Evolutionary conservation across 2,797 vertebrate genomes (phyloP).

Genomic region (Rhodeus uyekii): DNA sequence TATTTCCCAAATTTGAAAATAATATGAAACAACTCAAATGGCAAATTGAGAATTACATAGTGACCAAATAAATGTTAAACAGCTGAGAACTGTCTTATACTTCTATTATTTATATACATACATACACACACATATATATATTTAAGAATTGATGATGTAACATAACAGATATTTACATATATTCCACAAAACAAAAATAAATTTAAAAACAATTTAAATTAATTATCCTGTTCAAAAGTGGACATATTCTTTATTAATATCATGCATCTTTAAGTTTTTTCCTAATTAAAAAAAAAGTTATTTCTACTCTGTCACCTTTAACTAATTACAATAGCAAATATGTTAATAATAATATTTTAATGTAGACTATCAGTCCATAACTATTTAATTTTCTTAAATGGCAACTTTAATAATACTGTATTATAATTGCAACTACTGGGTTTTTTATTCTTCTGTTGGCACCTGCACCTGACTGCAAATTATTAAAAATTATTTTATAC

Average conservation of each 20-base stretch:
- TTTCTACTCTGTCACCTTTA: neutral
- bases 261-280: neutral
- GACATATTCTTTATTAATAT: neutral
- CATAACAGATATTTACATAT: neutral
- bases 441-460: neutral
- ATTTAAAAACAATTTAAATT: neutral
- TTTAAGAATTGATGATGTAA: neutral
- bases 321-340: neutral
- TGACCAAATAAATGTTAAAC: neutral
- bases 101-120: too few species aligned
- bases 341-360: neutral
- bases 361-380: neutral
- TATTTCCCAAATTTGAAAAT: neutral
- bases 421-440: neutral
- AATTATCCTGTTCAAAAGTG: neutral
- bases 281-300: neutral
- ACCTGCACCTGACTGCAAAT: neutral
- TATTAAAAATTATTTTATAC: too few species aligned
- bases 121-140: too few species aligned
- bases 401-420: too few species aligned
- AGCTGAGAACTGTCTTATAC: too few species aligned
- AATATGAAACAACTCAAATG: neutral
- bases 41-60: neutral
- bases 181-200: neutral
- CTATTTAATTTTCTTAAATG: too few species aligned